phyloP scores from a whole-genome alignment of 2,113 vertebrate genomes.

The Macaca nemestrina region DNA sequence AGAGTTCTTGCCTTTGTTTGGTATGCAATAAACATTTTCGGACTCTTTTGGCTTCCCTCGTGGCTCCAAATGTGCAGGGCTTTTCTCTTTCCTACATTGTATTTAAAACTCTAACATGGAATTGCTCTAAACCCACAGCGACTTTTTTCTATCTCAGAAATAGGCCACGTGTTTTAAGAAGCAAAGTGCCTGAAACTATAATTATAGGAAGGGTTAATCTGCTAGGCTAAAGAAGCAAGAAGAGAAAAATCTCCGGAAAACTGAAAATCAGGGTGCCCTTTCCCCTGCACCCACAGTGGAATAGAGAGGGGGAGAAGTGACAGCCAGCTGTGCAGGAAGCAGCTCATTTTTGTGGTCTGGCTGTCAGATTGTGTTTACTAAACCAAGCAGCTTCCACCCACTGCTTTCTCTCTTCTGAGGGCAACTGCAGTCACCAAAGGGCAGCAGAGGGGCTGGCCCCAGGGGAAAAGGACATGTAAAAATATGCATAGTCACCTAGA shows the following conservation, averaged over 20 bases:
- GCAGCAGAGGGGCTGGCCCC: conserved; percentile 1
- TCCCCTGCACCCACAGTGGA: not conserved
- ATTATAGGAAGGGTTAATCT: not conserved
- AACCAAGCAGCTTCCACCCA: not conserved
- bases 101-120: not conserved
- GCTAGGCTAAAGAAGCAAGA: conserved; percentile 7
- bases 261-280: not conserved
- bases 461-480: conserved; percentile 7
- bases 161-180: conserved; percentile 13
- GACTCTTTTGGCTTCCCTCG: not conserved
- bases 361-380: conserved; percentile 27
- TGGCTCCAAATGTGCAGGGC: not conserved
- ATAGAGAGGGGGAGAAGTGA: not conserved
- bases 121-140: not conserved
- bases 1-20: not conserved
- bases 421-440: not conserved
- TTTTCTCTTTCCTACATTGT: not conserved
- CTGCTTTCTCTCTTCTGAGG: not conserved
- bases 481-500: not conserved
- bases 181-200: not conserved
- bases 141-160: conserved; percentile 34
- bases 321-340: not conserved
- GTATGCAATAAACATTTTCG: not conserved
- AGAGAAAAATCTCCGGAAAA: conserved; percentile 13
- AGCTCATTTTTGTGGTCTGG: not conserved